A percentile compares a stretch with the other conserved stretches of the same genome.
Conservation (phyloP, 1,140 invertebrate genomes). For the Euglossa dilemma region DNA sequence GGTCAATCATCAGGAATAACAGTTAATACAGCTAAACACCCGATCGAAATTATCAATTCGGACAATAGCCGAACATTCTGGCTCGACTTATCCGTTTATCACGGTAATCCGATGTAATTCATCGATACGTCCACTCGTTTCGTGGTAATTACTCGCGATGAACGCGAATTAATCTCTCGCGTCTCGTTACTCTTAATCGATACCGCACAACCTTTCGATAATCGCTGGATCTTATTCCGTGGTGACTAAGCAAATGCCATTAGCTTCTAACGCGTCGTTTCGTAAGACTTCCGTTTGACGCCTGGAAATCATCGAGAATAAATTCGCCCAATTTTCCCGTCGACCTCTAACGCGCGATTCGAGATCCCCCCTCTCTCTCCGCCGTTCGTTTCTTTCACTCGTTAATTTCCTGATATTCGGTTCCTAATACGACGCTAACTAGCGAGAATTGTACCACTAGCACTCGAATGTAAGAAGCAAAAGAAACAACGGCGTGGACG, state of each 20-base stretch:
- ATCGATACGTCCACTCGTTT: slow-evolving; percentile 25
- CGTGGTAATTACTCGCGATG: slow-evolving; percentile 23
- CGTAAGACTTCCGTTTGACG: too few relatives aligned
- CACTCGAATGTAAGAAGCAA: not conserved
- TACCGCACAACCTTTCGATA: not conserved
- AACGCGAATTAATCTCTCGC: slow-evolving; percentile 31
- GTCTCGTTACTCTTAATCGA: not conserved
- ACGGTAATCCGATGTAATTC: not conserved
- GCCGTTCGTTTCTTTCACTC: not conserved
- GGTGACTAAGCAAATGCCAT: not conserved
- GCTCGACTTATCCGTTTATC: not conserved
- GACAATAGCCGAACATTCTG: not conserved
- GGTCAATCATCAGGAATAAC: not conserved
- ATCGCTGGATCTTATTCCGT: slow-evolving; percentile 1
- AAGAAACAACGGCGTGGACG: slow-evolving; percentile 45
- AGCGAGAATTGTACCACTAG: not conserved
- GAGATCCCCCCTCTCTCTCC: too few relatives aligned
- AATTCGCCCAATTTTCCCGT: not conserved
- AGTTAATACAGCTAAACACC: not conserved
- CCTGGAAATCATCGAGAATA: not conserved
- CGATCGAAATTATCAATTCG: not conserved
- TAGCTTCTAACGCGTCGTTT: not conserved
- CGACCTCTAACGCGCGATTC: not conserved
- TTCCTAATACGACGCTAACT: not conserved
- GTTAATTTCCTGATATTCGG: not conserved